Evolutionary conservation across 2,113 vertebrate species (phyloP).

Genomic region (Aptenodytes forsteri): DNA sequence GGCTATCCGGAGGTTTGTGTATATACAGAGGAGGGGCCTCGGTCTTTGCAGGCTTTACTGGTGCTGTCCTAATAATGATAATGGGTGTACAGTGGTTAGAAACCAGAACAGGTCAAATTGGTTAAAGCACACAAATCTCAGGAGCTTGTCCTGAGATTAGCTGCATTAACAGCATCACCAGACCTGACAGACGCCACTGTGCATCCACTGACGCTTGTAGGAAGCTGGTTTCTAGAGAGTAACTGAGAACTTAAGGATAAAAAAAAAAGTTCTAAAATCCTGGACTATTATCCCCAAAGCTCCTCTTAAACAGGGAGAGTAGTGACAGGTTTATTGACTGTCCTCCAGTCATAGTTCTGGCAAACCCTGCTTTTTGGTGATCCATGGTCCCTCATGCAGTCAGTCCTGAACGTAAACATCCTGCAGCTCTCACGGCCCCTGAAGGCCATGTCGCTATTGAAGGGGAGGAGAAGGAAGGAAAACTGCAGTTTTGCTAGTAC

Average conservation of each 20-base stretch:
- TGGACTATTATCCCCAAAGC: neutral
- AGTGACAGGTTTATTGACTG: neutral
- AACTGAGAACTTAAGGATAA: neutral
- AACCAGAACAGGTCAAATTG: neutral
- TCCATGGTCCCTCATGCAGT: neutral
- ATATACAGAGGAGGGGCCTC: neutral
- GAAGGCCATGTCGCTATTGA: rapidly evolving
- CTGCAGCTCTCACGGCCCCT: neutral
- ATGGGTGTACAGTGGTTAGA: neutral
- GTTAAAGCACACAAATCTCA: neutral
- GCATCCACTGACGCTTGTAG: neutral
- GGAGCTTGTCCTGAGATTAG: neutral
- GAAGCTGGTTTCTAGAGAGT: neutral
- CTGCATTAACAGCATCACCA: neutral
- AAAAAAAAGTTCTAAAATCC: neutral
- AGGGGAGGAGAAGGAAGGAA: constrained; percentile 19
- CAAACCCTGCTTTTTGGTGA: neutral
- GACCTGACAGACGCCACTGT: neutral
- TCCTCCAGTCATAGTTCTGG: neutral
- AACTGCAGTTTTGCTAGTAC: neutral
- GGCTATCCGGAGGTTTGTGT: neutral
- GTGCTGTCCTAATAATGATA: neutral
- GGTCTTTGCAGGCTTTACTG: neutral
- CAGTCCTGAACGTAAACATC: neutral
- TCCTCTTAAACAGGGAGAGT: neutral